These are phyloP conservation scores for Felis catus DNA, from an alignment of 2,113 vertebrate genomes.

Conservation along the genomic window F.catus_Fca126_mat1.0 CM031413.1:124289501-124290000, in stretches of 20 bases:
- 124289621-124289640: not conserved
- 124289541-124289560: not conserved
- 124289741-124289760: not conserved
- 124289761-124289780: not conserved
- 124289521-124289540: not conserved
- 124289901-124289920: slow-evolving; percentile 13
- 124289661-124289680: not conserved
- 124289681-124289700: not conserved
- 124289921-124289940: not conserved
- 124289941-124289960: slow-evolving; percentile 35
- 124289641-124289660: not conserved
- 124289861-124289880: not conserved
- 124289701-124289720: not conserved
- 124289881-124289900: not conserved
- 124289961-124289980: not conserved
- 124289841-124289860: not conserved
- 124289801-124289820: not conserved
- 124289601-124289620: not conserved
- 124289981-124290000: slow-evolving; percentile 1
- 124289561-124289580: slow-evolving; percentile 35
- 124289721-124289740: not conserved
- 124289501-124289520: not conserved
- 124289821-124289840: not conserved
- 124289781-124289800: not conserved
- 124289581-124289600: not conserved